Percentiles rank a stretch among this genome's conserved stretches.
Conservation (phyloP, 2,113 vertebrate species). For the Reinhardtius hippoglossoides region DNA sequence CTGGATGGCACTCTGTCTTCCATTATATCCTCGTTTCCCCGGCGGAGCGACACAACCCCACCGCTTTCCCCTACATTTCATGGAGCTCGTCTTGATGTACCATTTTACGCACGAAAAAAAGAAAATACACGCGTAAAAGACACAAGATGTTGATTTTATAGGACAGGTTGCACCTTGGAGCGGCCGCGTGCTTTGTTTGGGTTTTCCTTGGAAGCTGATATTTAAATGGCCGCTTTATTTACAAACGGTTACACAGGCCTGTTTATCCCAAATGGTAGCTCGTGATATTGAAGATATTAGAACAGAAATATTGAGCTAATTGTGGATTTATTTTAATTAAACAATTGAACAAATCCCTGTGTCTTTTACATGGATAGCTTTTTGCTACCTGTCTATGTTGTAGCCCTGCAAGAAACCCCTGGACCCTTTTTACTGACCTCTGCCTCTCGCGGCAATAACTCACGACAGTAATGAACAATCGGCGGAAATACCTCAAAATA, state of each 20-base stretch:
- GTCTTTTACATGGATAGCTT: constrained; percentile 21
- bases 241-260: constrained; percentile 44
- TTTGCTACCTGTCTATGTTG: constrained; percentile 40
- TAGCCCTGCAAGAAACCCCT: constrained; percentile 42
- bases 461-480: constrained; percentile 97
- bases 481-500: constrained; percentile 99
- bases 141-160: constrained; percentile 58
- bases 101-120: constrained; percentile 54
- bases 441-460: constrained; percentile 91
- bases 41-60: constrained; percentile 74
- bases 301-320: not conserved
- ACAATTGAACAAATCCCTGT: constrained; percentile 1
- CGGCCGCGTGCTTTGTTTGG: constrained; percentile 44
- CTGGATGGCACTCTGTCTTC: constrained; percentile 81
- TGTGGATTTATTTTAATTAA: constrained; percentile 1
- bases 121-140: constrained; percentile 36
- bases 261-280: constrained; percentile 15
- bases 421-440: constrained; percentile 87
- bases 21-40: constrained; percentile 82
- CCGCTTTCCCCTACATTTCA: constrained; percentile 56
- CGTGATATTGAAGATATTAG: not conserved
- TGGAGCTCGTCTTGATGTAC: constrained; percentile 66
- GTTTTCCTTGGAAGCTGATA: constrained; percentile 26
- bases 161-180: constrained; percentile 36
- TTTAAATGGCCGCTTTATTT: constrained; percentile 69